Conservation (phyloP, 1,140 invertebrate genomes). For the Brachionus calyciflorus region DNA sequence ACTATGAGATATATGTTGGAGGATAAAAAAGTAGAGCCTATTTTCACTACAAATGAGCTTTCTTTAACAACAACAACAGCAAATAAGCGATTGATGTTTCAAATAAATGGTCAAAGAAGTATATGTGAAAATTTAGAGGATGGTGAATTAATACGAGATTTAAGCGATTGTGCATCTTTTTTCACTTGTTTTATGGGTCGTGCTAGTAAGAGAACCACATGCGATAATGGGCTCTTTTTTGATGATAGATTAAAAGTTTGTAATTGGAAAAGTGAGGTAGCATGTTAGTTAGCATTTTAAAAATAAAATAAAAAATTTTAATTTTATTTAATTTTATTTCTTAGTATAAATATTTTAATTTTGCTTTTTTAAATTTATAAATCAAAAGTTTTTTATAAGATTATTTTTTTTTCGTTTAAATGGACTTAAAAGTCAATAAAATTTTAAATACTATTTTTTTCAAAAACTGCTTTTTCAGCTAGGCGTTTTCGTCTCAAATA, state of each 20-base stretch:
- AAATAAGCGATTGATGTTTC: neutral
- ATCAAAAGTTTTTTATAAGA: neutral
- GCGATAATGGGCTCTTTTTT: conserved; percentile 33
- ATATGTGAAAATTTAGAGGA: conserved; percentile 34
- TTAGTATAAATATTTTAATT: too few species aligned
- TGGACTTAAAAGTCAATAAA: neutral
- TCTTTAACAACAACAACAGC: neutral
- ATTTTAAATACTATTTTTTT: neutral
- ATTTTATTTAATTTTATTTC: neutral
- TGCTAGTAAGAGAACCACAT: conserved; percentile 20
- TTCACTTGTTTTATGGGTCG: conserved; percentile 41
- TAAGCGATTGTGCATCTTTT: conserved; percentile 30
- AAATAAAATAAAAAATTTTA: neutral
- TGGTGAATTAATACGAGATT: conserved; percentile 35
- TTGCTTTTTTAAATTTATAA: too few species aligned
- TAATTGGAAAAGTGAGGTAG: conserved; percentile 38
- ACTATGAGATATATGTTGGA: neutral
- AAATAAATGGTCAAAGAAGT: conserved; percentile 25
- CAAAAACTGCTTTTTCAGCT: neutral
- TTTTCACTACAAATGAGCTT: neutral
- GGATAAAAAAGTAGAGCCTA: neutral
- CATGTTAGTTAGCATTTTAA: conserved; percentile 13
- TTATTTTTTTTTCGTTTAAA: neutral
- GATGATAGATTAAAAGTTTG: conserved; percentile 39
- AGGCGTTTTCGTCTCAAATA: conserved; percentile 7